Evolutionary conservation across 2,113 vertebrate genomes (phyloP).

Genomic region (Cyanoramphus novaezelandiae): DNA sequence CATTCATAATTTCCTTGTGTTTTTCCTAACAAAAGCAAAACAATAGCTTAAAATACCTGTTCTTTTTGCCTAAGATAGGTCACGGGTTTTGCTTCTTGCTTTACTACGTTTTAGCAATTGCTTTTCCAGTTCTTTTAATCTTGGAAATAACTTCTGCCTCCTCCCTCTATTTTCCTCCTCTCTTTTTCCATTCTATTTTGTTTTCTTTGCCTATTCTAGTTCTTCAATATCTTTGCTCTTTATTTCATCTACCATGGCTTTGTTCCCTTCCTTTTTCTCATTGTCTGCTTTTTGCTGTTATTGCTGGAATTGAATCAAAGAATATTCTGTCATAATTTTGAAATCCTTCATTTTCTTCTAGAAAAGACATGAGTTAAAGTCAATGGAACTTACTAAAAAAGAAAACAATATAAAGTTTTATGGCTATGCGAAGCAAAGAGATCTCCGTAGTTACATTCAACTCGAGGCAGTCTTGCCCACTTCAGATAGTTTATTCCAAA

Average conservation of each 20-base stretch:
- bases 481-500: conserved; percentile 1
- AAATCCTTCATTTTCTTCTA: background rate
- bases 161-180: background rate
- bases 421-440: background rate
- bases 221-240: background rate
- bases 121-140: background rate
- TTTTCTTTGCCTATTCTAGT: background rate
- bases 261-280: background rate
- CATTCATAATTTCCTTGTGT: background rate
- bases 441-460: background rate
- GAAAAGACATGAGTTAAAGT: background rate
- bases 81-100: background rate
- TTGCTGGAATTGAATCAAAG: background rate
- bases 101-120: background rate
- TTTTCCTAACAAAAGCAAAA: background rate
- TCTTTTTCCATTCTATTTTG: background rate
- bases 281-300: background rate
- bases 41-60: background rate
- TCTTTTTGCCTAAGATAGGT: background rate
- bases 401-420: background rate
- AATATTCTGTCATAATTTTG: background rate
- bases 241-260: background rate
- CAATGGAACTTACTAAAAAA: background rate
- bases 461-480: background rate
- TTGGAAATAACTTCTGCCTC: background rate